These are phyloP conservation scores for Aythya baeri DNA, from an alignment of 2,113 vertebrate genomes.

Conservation along the genomic window DNA sequence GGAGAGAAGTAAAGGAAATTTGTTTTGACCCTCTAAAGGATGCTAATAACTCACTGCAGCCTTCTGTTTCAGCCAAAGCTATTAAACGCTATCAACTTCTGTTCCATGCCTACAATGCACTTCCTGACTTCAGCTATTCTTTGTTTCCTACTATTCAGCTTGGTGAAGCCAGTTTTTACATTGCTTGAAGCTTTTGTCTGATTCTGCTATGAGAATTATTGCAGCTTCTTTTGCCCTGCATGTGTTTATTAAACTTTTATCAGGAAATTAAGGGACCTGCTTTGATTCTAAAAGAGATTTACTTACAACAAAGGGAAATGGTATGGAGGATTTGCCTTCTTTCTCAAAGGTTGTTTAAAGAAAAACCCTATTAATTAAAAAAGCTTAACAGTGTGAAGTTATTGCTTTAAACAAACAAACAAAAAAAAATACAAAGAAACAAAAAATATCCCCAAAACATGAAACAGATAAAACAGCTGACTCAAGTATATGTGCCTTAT, in stretches of 20 bases:
- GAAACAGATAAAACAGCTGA: not conserved
- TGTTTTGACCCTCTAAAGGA: slow-evolving; percentile 28
- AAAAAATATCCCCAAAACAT: not conserved
- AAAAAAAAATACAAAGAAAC: not conserved
- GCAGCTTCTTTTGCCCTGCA: slow-evolving; percentile 34
- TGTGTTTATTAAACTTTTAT: slow-evolving; percentile 70
- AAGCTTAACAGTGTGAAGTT: not conserved
- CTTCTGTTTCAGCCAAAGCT: slow-evolving; percentile 52
- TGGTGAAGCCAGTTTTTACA: slow-evolving; percentile 31
- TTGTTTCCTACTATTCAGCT: slow-evolving; percentile 72
- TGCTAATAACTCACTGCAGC: not conserved
- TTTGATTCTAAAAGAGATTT: slow-evolving; percentile 45
- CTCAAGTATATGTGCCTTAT: not conserved
- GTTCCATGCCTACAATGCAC: slow-evolving; percentile 53
- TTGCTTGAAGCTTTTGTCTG: slow-evolving; percentile 51
- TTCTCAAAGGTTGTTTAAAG: slow-evolving; percentile 10
- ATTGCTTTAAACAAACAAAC: not conserved
- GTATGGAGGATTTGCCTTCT: not conserved
- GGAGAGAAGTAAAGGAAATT: slow-evolving; percentile 51
- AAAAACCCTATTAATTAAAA: not conserved
- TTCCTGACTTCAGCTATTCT: slow-evolving; percentile 64
- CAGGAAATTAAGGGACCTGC: slow-evolving; percentile 60
- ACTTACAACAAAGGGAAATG: slow-evolving; percentile 37
- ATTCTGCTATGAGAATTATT: slow-evolving; percentile 55
- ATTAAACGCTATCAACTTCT: slow-evolving; percentile 47